Evolutionary conservation across 2,888 invertebrate species (phyloP).

Genomic region (Tetramorium bicarinatum): DNA sequence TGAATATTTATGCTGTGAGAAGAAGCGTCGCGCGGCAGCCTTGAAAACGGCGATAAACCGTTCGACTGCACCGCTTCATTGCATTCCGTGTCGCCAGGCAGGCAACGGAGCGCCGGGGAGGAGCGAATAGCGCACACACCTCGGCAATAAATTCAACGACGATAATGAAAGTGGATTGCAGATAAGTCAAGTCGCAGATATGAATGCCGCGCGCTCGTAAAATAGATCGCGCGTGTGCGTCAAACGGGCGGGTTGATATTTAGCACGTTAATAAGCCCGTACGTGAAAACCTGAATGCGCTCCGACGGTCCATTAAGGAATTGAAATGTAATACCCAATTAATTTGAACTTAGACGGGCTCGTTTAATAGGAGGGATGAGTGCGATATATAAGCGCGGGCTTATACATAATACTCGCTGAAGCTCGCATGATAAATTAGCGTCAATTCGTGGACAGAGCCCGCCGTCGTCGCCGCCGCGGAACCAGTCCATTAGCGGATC

Average conservation of each 20-base stretch:
- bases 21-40: conserved; percentile 65
- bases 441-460: conserved; percentile 55
- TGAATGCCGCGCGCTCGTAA: background rate
- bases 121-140: background rate
- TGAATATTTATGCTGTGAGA: conserved; percentile 72
- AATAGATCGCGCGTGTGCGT: background rate
- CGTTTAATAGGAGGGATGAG: conserved; percentile 32
- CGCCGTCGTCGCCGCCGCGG: conserved; percentile 21
- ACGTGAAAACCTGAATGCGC: background rate
- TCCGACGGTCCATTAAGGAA: conserved; percentile 33
- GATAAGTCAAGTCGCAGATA: background rate
- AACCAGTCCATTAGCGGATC: conserved; percentile 64
- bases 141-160: conserved; percentile 20
- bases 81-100: conserved; percentile 60
- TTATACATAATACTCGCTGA: conserved; percentile 8
- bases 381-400: background rate
- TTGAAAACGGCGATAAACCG: conserved; percentile 73
- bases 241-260: background rate
- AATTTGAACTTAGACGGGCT: conserved; percentile 19
- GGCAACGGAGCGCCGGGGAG: background rate
- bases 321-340: conserved; percentile 41
- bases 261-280: background rate
- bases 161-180: conserved; percentile 27
- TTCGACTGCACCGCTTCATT: conserved; percentile 71
- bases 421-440: conserved; percentile 58